phyloP scores from a whole-genome alignment of 1,140 invertebrate genomes.

The Aphaenogaster rudis region DNA sequence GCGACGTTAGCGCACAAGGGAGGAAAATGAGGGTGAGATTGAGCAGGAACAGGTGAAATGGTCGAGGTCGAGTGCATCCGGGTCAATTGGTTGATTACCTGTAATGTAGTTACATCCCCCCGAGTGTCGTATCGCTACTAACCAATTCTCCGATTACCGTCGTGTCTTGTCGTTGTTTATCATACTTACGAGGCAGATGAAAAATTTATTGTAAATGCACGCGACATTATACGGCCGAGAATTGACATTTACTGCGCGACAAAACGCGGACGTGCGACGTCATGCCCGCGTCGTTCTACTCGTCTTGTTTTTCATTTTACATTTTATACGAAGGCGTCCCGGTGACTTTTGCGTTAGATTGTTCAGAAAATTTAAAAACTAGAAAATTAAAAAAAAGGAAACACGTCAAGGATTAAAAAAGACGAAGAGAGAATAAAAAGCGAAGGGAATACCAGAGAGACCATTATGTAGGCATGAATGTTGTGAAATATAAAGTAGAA shows the following conservation, averaged over 20 bases:
- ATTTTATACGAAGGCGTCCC: background rate
- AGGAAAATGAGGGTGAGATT: slow-evolving; percentile 53
- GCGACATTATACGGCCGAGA: background rate
- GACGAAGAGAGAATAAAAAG: background rate
- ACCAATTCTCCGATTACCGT: slow-evolving; percentile 59
- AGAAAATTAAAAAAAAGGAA: background rate
- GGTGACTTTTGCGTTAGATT: slow-evolving; percentile 17
- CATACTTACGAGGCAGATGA: slow-evolving; percentile 11
- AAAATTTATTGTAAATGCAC: slow-evolving; percentile 28
- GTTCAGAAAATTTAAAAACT: too few relatives aligned
- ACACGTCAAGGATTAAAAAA: background rate
- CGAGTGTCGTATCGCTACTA: slow-evolving; percentile 76
- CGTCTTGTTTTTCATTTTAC: background rate
- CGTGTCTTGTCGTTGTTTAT: slow-evolving; percentile 65
- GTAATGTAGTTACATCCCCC: slow-evolving; percentile 81
- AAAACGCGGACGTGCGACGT: background rate
- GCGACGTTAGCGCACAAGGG: slow-evolving; percentile 62
- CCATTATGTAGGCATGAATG: slow-evolving; percentile 9
- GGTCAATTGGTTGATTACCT: slow-evolving; percentile 82
- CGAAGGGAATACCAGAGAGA: background rate
- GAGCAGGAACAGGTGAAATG: slow-evolving; percentile 64
- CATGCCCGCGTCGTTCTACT: background rate
- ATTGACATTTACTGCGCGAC: slow-evolving; percentile 2
- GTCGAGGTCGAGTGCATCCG: slow-evolving; percentile 76
- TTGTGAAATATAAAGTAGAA: slow-evolving; percentile 27